These are phyloP conservation scores for Zaprionus obscuricornis DNA, from an alignment of 2,888 invertebrate species.

Conservation along the genomic window DNA sequence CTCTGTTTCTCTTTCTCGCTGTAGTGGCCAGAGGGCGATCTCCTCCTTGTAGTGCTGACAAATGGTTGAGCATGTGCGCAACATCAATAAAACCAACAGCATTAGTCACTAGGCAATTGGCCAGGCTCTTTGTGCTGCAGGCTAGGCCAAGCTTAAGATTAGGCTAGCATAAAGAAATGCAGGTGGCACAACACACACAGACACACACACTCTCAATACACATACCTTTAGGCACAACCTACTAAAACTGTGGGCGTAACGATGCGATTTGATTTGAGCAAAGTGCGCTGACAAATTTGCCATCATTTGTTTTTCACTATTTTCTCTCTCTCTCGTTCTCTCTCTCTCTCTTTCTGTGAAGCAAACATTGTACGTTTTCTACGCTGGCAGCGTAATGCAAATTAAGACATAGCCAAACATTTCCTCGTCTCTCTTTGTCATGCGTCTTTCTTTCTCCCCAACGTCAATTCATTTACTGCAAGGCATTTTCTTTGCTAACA, in stretches of 20 bases:
- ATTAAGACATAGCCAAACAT: slow-evolving; percentile 60
- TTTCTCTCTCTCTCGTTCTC: slow-evolving; percentile 14
- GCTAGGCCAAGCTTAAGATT: slow-evolving; percentile 16
- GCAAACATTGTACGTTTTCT: slow-evolving; percentile 43
- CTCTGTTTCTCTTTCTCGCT: too few relatives aligned
- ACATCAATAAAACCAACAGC: slow-evolving; percentile 73
- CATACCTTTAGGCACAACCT: background rate
- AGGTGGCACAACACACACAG: slow-evolving; percentile 44
- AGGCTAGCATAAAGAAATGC: slow-evolving; percentile 39
- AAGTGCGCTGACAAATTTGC: slow-evolving; percentile 76
- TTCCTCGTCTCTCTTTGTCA: background rate
- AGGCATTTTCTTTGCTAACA: too few relatives aligned
- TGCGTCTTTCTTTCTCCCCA: too few relatives aligned
- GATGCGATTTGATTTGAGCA: slow-evolving; percentile 60
- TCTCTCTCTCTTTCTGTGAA: slow-evolving; percentile 11
- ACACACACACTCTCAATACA: slow-evolving; percentile 14
- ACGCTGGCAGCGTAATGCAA: slow-evolving; percentile 60
- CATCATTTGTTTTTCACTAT: slow-evolving; percentile 72
- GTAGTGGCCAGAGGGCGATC: too few relatives aligned
- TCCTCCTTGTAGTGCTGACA: slow-evolving; percentile 50
- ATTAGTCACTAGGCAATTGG: slow-evolving; percentile 71
- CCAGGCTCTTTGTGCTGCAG: slow-evolving; percentile 30
- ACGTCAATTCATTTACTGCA: too few relatives aligned
- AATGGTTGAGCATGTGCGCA: slow-evolving; percentile 65
- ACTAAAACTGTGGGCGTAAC: slow-evolving; percentile 64